phyloP scores from a whole-genome alignment of 1,140 invertebrate genomes.

The Bilobella aurantiaca region DNA sequence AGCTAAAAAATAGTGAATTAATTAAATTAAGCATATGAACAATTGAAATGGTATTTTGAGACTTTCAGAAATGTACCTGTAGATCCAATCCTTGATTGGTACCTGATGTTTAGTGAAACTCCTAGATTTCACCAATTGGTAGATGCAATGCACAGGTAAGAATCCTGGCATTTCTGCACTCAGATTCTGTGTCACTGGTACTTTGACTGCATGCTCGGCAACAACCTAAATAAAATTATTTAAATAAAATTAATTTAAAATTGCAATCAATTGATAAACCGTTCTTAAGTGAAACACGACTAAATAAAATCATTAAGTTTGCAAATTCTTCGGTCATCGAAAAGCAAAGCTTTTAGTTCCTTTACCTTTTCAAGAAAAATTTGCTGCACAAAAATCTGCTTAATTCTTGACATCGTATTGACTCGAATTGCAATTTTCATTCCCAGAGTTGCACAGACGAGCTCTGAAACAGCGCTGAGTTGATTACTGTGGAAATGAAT shows the following conservation, averaged over 20 bases:
- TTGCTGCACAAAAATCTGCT: conserved; percentile 91
- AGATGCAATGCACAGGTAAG: conserved; percentile 92
- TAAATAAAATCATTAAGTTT: no score
- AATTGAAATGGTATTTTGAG: conserved; percentile 3
- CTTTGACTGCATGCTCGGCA: conserved; percentile 86
- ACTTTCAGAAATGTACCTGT: conserved; percentile 45
- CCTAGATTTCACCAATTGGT: conserved; percentile 85
- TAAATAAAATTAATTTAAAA: not conserved
- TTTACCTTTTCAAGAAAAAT: conserved; percentile 89
- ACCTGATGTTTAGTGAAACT: conserved; percentile 94
- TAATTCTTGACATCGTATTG: conserved; percentile 81
- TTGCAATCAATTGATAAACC: not conserved
- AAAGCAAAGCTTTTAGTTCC: no score
- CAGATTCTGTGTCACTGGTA: conserved; percentile 80
- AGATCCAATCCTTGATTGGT: conserved; percentile 90
- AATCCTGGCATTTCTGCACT: conserved; percentile 84
- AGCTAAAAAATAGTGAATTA: no score
- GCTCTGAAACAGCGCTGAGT: conserved; percentile 76
- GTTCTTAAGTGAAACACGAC: not conserved
- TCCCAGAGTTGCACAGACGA: conserved; percentile 84
- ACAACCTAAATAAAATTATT: conserved; percentile 63
- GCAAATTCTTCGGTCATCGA: no score
- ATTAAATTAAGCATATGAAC: no score
- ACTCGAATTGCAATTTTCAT: conserved; percentile 89
- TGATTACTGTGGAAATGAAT: conserved; percentile 96